phyloP scores from a whole-genome alignment of 1,140 invertebrate genomes.

The Bombus balteatus region DNA sequence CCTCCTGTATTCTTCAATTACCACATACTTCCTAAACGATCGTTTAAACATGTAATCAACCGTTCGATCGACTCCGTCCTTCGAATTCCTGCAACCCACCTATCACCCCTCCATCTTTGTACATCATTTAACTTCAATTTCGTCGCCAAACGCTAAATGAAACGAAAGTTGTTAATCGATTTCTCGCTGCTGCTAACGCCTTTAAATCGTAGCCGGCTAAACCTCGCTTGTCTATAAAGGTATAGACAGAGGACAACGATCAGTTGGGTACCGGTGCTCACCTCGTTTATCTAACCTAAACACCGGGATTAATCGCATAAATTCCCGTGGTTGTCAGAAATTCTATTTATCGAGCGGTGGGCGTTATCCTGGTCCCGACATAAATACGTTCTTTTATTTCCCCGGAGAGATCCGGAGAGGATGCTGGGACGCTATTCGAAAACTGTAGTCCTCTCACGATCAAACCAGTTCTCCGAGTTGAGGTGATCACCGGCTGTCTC shows the following conservation, averaged over 20 bases:
- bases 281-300: not conserved
- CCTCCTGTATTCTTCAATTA: not conserved
- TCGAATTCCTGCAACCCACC: not conserved
- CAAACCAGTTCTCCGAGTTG: conserved; percentile 42
- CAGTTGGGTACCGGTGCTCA: not conserved
- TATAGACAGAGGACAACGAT: not conserved
- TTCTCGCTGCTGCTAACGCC: not conserved
- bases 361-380: conserved; percentile 26
- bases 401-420: conserved; percentile 16
- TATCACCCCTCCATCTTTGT: not conserved
- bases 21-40: not conserved
- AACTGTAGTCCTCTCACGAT: conserved; percentile 65
- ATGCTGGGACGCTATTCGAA: conserved; percentile 1
- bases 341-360: conserved; percentile 24
- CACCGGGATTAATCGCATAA: conserved; percentile 19
- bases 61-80: not conserved
- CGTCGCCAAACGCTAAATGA: not conserved
- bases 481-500: conserved; percentile 54
- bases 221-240: not conserved
- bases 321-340: not conserved
- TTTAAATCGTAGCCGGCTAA: not conserved
- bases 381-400: conserved; percentile 67
- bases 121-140: conserved; percentile 12
- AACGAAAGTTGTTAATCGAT: conserved; percentile 11
- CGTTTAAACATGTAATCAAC: not conserved